A percentile compares a stretch with the other conserved stretches of the same genome.
Conservation (phyloP, 1,140 invertebrate species). For the Neoseiulus cucumeris region DNA sequence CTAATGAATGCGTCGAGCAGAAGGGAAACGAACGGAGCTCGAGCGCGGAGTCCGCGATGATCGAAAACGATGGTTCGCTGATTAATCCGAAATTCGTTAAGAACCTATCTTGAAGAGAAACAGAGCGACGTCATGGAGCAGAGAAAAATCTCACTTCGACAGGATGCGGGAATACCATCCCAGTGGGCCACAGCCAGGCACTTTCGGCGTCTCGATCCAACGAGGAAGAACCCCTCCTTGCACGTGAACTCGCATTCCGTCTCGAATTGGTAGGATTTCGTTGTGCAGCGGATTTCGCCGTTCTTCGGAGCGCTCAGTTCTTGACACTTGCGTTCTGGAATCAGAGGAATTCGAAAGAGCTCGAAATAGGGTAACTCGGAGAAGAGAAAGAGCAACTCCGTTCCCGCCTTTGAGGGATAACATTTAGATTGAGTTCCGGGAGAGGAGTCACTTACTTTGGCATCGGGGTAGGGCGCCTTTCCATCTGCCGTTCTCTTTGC, state of each 20-base stretch:
- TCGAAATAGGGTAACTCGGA: no score
- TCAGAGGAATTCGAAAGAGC: no score
- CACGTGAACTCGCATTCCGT: slow-evolving; percentile 44
- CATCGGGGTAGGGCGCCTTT: slow-evolving; percentile 40
- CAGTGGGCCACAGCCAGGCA: slow-evolving; percentile 45
- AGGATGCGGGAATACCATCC: slow-evolving; percentile 43
- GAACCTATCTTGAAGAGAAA: no score
- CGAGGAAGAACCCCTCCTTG: slow-evolving; percentile 39
- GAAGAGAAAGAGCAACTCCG: no score
- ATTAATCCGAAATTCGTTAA: background rate
- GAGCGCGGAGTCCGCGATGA: no score
- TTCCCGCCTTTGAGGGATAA: no score
- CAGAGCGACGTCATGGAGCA: background rate
- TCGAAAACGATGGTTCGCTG: background rate
- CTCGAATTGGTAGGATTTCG: slow-evolving; percentile 37
- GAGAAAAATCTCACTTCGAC: slow-evolving; percentile 35
- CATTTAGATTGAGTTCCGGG: no score
- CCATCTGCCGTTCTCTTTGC: slow-evolving; percentile 42
- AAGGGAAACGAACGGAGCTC: no score
- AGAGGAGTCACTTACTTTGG: slow-evolving; percentile 38
- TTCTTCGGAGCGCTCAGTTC: slow-evolving; percentile 33
- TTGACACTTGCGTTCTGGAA: slow-evolving; percentile 38
- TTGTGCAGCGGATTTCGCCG: slow-evolving; percentile 39
- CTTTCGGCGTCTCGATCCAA: slow-evolving; percentile 41
- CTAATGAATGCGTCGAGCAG: no score